Percentiles rank a stretch among this genome's conserved stretches.
phyloP scores from a whole-genome alignment of 2,888 invertebrate species.

The Acrobasis consociella region DNA sequence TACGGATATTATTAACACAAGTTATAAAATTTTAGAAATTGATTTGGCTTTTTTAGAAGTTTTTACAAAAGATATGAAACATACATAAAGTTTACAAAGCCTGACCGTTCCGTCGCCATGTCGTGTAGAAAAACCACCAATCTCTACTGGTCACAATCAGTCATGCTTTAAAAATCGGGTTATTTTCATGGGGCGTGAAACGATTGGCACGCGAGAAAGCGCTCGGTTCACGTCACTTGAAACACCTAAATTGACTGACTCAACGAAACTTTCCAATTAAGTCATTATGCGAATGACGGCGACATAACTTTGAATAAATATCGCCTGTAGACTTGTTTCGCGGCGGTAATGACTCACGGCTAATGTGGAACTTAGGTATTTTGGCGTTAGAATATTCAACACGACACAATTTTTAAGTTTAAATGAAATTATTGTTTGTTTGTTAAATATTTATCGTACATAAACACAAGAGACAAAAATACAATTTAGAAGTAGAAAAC shows the following conservation, averaged over 20 bases:
- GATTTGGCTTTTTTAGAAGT: too few relatives aligned
- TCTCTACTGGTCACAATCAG: slow-evolving; percentile 44
- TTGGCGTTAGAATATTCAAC: neutral
- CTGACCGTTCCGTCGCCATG: slow-evolving; percentile 22
- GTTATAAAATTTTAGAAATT: too few relatives aligned
- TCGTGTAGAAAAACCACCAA: slow-evolving; percentile 9
- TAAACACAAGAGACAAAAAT: too few relatives aligned
- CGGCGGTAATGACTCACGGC: slow-evolving; percentile 37
- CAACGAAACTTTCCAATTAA: slow-evolving; percentile 76
- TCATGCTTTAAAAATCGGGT: slow-evolving; percentile 48
- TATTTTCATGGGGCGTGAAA: slow-evolving; percentile 55
- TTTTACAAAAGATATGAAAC: too few relatives aligned
- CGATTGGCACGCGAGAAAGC: slow-evolving; percentile 64
- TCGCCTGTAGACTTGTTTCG: slow-evolving; percentile 44
- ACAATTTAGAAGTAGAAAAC: too few relatives aligned
- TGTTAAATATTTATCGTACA: too few relatives aligned
- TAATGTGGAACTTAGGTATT: slow-evolving; percentile 27
- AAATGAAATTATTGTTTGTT: too few relatives aligned
- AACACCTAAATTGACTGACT: slow-evolving; percentile 60
- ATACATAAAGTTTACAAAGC: too few relatives aligned
- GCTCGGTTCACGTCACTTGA: slow-evolving; percentile 58
- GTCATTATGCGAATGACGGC: slow-evolving; percentile 68
- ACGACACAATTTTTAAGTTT: neutral
- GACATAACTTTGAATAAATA: slow-evolving; percentile 55
- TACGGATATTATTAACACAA: too few relatives aligned